These are phyloP conservation scores for Eueides isabella DNA, from an alignment of 1,140 invertebrate species.

Conservation along the genomic window DNA sequence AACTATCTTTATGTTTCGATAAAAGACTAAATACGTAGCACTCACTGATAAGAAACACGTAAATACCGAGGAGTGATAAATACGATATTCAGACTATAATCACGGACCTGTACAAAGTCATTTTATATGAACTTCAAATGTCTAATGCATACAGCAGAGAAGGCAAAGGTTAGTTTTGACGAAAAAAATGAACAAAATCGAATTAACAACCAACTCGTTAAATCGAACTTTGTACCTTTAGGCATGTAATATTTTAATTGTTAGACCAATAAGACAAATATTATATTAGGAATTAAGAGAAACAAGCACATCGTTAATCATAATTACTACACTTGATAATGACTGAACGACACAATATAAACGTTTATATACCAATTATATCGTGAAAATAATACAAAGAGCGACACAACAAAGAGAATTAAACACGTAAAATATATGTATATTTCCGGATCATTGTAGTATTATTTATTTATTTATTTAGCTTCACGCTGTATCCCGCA, in stretches of 20 bases:
- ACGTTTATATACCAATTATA: background rate
- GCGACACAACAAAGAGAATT: background rate
- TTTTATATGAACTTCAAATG: background rate
- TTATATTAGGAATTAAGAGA: background rate
- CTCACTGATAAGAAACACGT: background rate
- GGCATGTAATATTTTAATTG: background rate
- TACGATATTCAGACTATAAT: background rate
- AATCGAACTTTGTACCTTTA: background rate
- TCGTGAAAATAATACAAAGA: background rate
- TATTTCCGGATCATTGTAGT: background rate
- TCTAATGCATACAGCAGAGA: background rate
- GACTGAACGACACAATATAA: background rate
- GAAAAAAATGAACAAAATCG: background rate
- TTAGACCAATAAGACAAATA: background rate
- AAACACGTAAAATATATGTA: background rate
- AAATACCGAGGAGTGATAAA: background rate
- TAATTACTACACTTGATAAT: constrained; percentile 1
- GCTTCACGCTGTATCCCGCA: too few relatives aligned
- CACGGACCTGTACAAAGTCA: background rate
- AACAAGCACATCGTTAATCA: constrained; percentile 2
- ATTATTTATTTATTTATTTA: too few relatives aligned
- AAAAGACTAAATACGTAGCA: background rate
- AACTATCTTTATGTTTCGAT: background rate
- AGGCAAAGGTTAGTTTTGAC: too few relatives aligned
- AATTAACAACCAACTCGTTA: background rate